Evolutionary conservation across 1,140 invertebrate species (phyloP).

Genomic region (Bacillus rossius): DNA sequence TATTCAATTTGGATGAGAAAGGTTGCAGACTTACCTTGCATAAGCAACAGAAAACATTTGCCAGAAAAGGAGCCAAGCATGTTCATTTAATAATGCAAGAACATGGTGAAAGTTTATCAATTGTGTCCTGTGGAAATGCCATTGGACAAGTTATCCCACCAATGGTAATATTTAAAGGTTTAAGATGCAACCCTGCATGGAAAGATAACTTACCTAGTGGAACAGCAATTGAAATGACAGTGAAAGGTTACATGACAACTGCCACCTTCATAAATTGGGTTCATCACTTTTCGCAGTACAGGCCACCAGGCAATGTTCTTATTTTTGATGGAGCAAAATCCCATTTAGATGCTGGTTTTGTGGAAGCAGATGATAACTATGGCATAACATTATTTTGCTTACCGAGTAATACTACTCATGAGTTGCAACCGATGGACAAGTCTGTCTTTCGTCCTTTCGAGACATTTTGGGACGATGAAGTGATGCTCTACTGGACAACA

Average conservation of each 20-base stretch:
- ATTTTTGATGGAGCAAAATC: constrained; percentile 38
- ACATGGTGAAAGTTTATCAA: constrained; percentile 39
- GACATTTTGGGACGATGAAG: constrained; percentile 36
- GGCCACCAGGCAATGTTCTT: constrained; percentile 26
- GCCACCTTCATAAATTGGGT: constrained; percentile 33
- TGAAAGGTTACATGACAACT: constrained; percentile 39
- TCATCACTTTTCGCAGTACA: constrained; percentile 34
- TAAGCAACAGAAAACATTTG: constrained; percentile 33
- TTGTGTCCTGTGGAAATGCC: constrained; percentile 38
- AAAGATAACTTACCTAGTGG: constrained; percentile 32
- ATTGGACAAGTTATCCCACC: constrained; percentile 32
- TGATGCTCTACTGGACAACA: constrained; percentile 17
- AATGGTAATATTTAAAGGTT: constrained; percentile 36
- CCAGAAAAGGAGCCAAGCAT: constrained; percentile 33
- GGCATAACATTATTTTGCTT: constrained; percentile 37
- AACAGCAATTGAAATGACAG: constrained; percentile 29
- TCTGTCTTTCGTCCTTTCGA: constrained; percentile 33
- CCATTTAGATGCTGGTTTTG: constrained; percentile 31
- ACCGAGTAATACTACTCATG: constrained; percentile 37
- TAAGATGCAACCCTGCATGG: constrained; percentile 30
- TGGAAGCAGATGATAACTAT: constrained; percentile 31
- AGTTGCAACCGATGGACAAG: constrained; percentile 40
- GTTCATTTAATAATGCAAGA: constrained; percentile 36
- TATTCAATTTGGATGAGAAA: too few species aligned
- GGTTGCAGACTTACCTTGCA: constrained; percentile 19